phyloP scores from a whole-genome alignment of 2,888 invertebrate genomes.

The Anorthoa munda region DNA sequence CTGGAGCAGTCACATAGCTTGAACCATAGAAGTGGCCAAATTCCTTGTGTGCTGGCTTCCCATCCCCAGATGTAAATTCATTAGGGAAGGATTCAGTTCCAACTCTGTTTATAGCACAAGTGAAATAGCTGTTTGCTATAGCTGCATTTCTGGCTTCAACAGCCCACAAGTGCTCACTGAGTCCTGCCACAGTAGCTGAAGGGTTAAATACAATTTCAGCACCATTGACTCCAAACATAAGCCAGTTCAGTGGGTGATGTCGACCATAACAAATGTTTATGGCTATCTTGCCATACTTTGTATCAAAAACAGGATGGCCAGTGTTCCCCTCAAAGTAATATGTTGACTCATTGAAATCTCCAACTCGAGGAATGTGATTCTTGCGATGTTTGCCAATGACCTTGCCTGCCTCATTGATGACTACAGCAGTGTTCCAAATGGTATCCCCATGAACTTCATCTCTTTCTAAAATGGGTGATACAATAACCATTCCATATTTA shows the following conservation, averaged over 20 bases:
- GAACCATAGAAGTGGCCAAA: constrained; percentile 99
- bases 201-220: constrained; percentile 99
- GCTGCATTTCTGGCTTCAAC: constrained; percentile 99
- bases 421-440: constrained; percentile 98
- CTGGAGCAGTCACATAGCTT: constrained; percentile 98
- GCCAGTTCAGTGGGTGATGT: constrained; percentile 99
- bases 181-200: constrained; percentile 96
- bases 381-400: constrained; percentile 98
- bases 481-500: constrained; percentile 97
- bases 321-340: constrained; percentile 99
- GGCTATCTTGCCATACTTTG: constrained; percentile 96
- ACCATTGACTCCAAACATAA: constrained; percentile 99
- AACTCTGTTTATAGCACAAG: constrained; percentile 98
- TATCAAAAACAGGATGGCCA: constrained; percentile 98
- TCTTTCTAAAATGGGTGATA: constrained; percentile 98
- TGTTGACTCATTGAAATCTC: constrained; percentile 99
- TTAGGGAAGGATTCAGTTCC: constrained; percentile 96
- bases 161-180: constrained; percentile 98
- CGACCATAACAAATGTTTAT: constrained; percentile 99
- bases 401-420: constrained; percentile 96
- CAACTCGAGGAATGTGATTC: constrained; percentile 99
- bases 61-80: constrained; percentile 90
- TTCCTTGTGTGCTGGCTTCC: constrained; percentile 95
- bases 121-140: constrained; percentile 98
- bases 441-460: constrained; percentile 96